Evolutionary conservation across 1,140 invertebrate genomes (phyloP).

Genomic region (Sipha flava): DNA sequence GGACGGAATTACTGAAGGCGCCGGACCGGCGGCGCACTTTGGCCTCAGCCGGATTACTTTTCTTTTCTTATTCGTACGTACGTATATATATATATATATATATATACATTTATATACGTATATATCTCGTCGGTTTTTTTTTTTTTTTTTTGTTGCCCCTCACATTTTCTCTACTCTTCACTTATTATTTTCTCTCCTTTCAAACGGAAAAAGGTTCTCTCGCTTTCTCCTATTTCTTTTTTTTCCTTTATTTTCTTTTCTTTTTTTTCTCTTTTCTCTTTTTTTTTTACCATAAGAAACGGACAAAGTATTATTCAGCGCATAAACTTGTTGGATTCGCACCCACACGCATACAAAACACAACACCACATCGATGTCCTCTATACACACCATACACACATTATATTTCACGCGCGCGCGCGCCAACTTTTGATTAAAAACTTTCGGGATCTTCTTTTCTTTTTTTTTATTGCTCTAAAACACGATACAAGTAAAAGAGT

Average conservation of each 20-base stretch:
- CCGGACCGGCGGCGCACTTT: conserved; percentile 32
- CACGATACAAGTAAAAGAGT: neutral
- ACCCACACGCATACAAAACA: neutral
- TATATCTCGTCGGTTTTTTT: neutral
- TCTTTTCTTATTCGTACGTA: conserved; percentile 3
- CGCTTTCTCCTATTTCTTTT: conserved; percentile 9
- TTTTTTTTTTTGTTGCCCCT: conserved; percentile 13
- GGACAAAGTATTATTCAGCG: conserved; percentile 26
- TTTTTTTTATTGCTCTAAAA: conserved; percentile 12
- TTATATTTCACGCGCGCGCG: neutral
- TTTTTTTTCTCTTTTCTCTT: neutral
- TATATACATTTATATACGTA: neutral
- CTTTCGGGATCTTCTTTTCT: conserved; percentile 13
- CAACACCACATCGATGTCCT: conserved; percentile 11
- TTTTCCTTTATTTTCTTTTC: neutral
- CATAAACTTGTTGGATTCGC: conserved; percentile 30
- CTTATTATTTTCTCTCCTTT: conserved; percentile 32
- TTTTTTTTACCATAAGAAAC: neutral
- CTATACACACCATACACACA: neutral
- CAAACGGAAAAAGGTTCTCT: conserved; percentile 32
- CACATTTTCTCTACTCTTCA: conserved; percentile 13
- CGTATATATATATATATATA: neutral
- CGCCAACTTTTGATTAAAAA: conserved; percentile 31
- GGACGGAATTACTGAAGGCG: conserved; percentile 27
- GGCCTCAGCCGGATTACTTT: conserved; percentile 31